Evolutionary conservation across 2,888 invertebrate genomes (phyloP), one percentile per base, ranked within the genome.

Genomic region (Acanthacorydalis orientalis): DNA sequence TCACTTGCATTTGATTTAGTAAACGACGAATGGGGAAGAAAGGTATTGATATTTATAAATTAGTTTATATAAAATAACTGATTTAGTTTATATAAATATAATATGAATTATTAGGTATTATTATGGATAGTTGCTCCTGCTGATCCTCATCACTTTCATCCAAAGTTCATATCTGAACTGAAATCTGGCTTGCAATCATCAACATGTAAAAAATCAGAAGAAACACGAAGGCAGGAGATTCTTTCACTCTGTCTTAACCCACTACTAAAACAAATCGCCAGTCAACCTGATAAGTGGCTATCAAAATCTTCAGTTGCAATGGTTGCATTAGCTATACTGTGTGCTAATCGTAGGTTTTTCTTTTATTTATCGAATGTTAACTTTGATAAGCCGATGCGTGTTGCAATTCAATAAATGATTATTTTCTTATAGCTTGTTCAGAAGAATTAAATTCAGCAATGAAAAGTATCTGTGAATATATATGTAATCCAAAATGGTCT

Each of bases 41-140:
- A 84, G 68, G 86, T 93, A 48, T 23, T 23, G 23, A 23, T 6
- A 35, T 37, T 37, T 37, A 37, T 12, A 37, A 37, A 7, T 37
- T 7, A 1, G 14, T 12, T 12, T 14, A 12, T 37, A 7, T 10
- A 37, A 37, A 37, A 12, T 37, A 35, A 2, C 35, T 35, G 2
- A 35, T n/a, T n/a, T n/a, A n/a, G n/a, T n/a, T n/a, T 1, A 35
- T 35, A 35, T 37, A 37, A 37, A 8, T 9, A 4, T 6, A 23
- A 2, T 16, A 38, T 48, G 40, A 48, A 44, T 52, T 32, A n/a
- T 45, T 57, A 75, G 75, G 73, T 75, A 1, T 57, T 96, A 45
- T 74, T 88, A 50, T 95, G 95, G 78, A 68, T 96, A 16, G 77
- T 95, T 11, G 81, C 84, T 41, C 87, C 91, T 1, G 80, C 83